These are phyloP conservation scores for Heliconius hewitsoni DNA, from an alignment of 1,140 invertebrate genomes.

Conservation along the genomic window DNA sequence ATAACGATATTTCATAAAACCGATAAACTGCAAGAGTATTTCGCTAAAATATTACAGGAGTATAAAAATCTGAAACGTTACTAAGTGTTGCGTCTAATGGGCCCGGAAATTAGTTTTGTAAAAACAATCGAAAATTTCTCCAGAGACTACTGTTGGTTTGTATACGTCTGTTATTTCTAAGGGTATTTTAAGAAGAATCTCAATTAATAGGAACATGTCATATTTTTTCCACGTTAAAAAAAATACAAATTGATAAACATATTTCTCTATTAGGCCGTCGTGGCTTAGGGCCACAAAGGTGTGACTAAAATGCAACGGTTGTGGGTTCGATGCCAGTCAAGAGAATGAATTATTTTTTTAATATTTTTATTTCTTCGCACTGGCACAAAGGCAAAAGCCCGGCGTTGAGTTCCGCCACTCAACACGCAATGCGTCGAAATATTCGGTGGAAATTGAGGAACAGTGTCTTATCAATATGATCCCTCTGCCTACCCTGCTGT, in stretches of 20 bases:
- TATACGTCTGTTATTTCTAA: background rate
- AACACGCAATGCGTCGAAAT: too few relatives aligned
- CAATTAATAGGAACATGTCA: background rate
- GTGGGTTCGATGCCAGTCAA: too few relatives aligned
- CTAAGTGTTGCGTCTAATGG: slow-evolving; percentile 15
- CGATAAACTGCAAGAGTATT: background rate
- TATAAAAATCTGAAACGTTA: background rate
- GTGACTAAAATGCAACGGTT: too few relatives aligned
- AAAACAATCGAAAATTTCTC: slow-evolving; percentile 23
- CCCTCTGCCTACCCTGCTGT: too few relatives aligned
- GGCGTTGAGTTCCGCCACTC: too few relatives aligned
- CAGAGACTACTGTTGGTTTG: slow-evolving; percentile 1
- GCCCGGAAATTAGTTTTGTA: slow-evolving; percentile 21
- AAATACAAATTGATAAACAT: background rate
- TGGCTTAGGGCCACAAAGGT: too few relatives aligned
- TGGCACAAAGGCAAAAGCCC: too few relatives aligned
- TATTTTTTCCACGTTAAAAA: background rate
- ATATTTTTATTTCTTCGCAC: too few relatives aligned
- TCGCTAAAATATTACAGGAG: background rate
- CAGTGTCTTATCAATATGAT: too few relatives aligned
- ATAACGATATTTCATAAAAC: background rate
- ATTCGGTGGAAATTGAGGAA: too few relatives aligned
- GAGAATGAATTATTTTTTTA: too few relatives aligned
- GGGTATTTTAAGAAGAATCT: background rate
- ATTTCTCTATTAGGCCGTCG: background rate